Base-by-base conservation (phyloP, 2,797 vertebrate species). In the Chanos chanos region DNA sequence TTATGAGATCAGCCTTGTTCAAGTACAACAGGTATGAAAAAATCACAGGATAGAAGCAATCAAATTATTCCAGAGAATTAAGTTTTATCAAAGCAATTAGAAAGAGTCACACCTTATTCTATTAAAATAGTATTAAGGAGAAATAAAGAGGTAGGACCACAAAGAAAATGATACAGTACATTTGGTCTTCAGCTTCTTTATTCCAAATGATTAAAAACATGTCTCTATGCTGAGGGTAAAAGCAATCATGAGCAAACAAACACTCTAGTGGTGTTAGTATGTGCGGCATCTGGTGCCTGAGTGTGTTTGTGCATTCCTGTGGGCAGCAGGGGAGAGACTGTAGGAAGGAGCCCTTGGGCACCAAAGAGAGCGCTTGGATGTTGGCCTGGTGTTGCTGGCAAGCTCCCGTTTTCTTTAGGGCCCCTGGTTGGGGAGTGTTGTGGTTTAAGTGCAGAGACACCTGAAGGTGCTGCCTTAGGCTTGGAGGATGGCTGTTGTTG, bases 151-250 rank as follows among this genome's bases (percentile, higher is more conserved):
- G 31, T 52, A 33, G 45, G 25, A 53, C 16, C 5, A 39, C 18
- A n/a, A n/a, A n/a, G n/a, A n/a, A 41, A 41, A 63, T 49, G 71
- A 67, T 72, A 76, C 79, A 79, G 66, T 79, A 77, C 80, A 83
- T 84, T 83, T 84, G 80, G 80, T 79, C 74, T 73, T 76, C 77
- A 80, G 80, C 81, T 82, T 81, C 82, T 74, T 60, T 77, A 54
- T 68, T 76, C 72, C 76, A 70, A 72, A 75, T 73, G 63, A 81
- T 69, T 73, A 75, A 72, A 73, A 78, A 78, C 78, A 73, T 76
- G 61, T 72, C 77, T 75, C 74, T 67, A 77, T 71, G 62, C 70
- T 34, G 69, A 68, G 43, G 60, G 5, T 36, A 66, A 70, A 64
- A 21, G 30, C 39, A 57, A 73, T 74, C 66, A 70, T 64, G 71